Evolutionary conservation across 2,888 invertebrate species (phyloP).

Genomic region (Lagria hirta): DNA sequence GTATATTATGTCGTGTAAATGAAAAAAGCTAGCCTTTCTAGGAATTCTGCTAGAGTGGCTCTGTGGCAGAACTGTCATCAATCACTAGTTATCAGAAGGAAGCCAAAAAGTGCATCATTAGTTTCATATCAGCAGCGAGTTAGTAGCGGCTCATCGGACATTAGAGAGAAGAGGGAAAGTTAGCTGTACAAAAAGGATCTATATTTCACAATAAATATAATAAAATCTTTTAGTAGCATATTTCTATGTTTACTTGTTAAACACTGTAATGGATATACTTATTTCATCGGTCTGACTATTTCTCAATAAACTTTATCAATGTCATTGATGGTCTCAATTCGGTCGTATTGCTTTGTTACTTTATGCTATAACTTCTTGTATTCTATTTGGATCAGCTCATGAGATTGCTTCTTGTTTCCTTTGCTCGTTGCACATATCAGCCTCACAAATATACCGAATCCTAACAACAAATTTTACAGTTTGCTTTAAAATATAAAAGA

Average conservation of each 20-base stretch:
- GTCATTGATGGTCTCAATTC: constrained; percentile 21
- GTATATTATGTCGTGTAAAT: constrained; percentile 5
- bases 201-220: constrained; percentile 36
- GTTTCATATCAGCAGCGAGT: constrained; percentile 48
- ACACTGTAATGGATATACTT: neutral
- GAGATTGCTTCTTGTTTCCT: constrained; percentile 20
- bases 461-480: too few relatives aligned
- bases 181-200: constrained; percentile 35
- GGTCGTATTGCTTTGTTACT: constrained; percentile 20
- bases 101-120: constrained; percentile 51
- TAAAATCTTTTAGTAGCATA: too few relatives aligned
- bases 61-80: constrained; percentile 38
- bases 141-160: constrained; percentile 43
- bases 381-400: constrained; percentile 16
- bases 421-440: too few relatives aligned
- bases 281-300: neutral
- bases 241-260: too few relatives aligned
- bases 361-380: constrained; percentile 28
- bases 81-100: constrained; percentile 48
- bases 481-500: too few relatives aligned
- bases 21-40: constrained; percentile 14
- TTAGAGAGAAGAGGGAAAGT: constrained; percentile 36
- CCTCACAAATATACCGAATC: too few relatives aligned
- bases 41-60: constrained; percentile 17
- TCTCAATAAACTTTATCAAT: constrained; percentile 23